A percentile compares a stretch with the other conserved stretches of the same genome.
These are phyloP conservation scores for Sturmia bella DNA, from an alignment of 2,888 invertebrate genomes.

Conservation along the genomic window DNA sequence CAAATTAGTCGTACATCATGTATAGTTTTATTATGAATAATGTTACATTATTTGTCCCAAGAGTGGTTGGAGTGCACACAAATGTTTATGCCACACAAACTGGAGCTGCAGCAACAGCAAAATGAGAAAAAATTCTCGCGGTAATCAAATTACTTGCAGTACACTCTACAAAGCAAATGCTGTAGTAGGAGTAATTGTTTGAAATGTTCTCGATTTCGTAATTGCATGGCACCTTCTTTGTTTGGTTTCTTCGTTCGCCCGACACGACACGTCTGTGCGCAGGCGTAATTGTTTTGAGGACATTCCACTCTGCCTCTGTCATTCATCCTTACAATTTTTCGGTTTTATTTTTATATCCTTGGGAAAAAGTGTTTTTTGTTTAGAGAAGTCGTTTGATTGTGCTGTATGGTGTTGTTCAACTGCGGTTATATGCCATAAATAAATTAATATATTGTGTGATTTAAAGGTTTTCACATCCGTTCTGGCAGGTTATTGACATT, in stretches of 20 bases:
- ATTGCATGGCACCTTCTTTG: slow-evolving; percentile 59
- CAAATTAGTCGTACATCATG: slow-evolving; percentile 70
- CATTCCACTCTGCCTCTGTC: slow-evolving; percentile 46
- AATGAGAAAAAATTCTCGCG: slow-evolving; percentile 59
- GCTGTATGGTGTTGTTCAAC: slow-evolving; percentile 46
- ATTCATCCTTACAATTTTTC: slow-evolving; percentile 32
- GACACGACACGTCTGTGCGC: slow-evolving; percentile 67
- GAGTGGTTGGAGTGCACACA: slow-evolving; percentile 27
- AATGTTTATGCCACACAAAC: slow-evolving; percentile 49
- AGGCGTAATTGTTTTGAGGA: slow-evolving; percentile 70
- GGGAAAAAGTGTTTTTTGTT: slow-evolving; percentile 55
- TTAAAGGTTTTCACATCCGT: slow-evolving; percentile 61
- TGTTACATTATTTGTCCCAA: slow-evolving; percentile 63
- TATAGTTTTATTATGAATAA: slow-evolving; percentile 70
- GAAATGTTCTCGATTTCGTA: slow-evolving; percentile 27
- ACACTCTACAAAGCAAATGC: not conserved
- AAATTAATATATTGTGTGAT: slow-evolving; percentile 45
- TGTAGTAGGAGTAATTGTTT: slow-evolving; percentile 36
- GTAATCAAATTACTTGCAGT: slow-evolving; percentile 66
- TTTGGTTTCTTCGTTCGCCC: not conserved
- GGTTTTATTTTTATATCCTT: slow-evolving; percentile 64
- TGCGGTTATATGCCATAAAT: slow-evolving; percentile 60
- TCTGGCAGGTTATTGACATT: slow-evolving; percentile 8
- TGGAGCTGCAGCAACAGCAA: slow-evolving; percentile 32
- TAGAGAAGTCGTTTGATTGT: slow-evolving; percentile 25